phyloP scores from a whole-genome alignment of 2,113 vertebrate species.

The Dasyprocta punctata region DNA sequence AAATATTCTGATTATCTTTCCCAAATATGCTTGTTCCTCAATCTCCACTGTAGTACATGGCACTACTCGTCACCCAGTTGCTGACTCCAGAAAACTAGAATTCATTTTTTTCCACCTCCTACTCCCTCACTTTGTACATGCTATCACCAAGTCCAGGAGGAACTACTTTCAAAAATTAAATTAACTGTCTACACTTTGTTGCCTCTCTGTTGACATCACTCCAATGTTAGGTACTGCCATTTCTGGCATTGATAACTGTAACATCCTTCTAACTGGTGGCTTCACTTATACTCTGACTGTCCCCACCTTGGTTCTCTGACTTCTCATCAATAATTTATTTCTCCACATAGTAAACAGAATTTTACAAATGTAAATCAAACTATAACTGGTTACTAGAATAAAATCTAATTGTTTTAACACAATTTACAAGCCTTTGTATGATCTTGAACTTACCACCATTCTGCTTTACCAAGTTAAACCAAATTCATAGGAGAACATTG shows the following conservation, averaged over 20 bases:
- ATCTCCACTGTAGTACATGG: not conserved
- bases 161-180: not conserved
- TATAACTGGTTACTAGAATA: not conserved
- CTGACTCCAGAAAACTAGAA: not conserved
- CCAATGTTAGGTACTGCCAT: not conserved
- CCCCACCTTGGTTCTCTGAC: not conserved
- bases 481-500: not conserved
- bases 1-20: not conserved
- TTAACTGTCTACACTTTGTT: not conserved
- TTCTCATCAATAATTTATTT: not conserved
- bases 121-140: not conserved
- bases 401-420: conserved; percentile 5
- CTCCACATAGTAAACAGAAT: not conserved
- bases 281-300: not conserved
- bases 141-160: not conserved
- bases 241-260: not conserved
- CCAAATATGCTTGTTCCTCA: not conserved
- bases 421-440: not conserved
- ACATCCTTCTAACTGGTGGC: not conserved
- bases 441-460: not conserved
- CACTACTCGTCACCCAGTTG: not conserved
- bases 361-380: conserved; percentile 44
- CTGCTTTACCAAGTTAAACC: not conserved
- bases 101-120: not conserved
- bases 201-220: not conserved